Conservation (phyloP, 2,113 vertebrate species). For the Danionella cerebrum region DNA sequence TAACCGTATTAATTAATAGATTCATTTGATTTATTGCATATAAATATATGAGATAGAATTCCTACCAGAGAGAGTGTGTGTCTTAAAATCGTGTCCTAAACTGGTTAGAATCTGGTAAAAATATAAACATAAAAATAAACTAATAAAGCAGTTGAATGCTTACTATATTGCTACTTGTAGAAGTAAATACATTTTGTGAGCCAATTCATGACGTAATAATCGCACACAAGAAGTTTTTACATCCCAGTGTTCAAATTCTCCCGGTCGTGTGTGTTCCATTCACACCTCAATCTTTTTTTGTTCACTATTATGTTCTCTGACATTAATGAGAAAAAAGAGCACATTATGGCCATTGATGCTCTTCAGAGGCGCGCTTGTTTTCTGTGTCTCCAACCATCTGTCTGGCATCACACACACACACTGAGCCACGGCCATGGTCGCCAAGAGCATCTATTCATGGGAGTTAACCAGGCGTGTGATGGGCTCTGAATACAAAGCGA, state of each 20-base stretch:
- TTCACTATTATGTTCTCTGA: constrained; percentile 88
- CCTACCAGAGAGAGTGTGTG: too few relatives aligned
- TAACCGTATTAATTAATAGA: too few relatives aligned
- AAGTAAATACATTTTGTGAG: too few relatives aligned
- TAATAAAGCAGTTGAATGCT: too few relatives aligned
- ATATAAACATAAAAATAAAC: too few relatives aligned
- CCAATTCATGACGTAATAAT: not conserved
- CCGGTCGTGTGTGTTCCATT: constrained; percentile 87
- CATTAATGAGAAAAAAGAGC: constrained; percentile 94
- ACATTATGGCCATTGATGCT: constrained; percentile 83
- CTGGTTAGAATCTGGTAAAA: too few relatives aligned
- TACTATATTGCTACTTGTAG: too few relatives aligned
- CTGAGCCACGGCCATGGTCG: constrained; percentile 81
- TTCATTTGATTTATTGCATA: too few relatives aligned
- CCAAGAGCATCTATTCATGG: constrained; percentile 91
- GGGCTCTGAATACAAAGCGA: constrained; percentile 92
- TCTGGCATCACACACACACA: constrained; percentile 89
- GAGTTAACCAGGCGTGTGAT: constrained; percentile 95
- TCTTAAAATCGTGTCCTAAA: too few relatives aligned
- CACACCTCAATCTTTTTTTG: constrained; percentile 85
- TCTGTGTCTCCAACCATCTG: constrained; percentile 88
- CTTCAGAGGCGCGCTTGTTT: constrained; percentile 86
- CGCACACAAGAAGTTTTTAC: constrained; percentile 50
- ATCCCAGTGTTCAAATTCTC: constrained; percentile 75
- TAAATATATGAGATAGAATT: too few relatives aligned